These are phyloP conservation scores for Oryzias dopingdopingensis DNA, from an alignment of 2,797 vertebrate species.

Conservation along the genomic window DNA sequence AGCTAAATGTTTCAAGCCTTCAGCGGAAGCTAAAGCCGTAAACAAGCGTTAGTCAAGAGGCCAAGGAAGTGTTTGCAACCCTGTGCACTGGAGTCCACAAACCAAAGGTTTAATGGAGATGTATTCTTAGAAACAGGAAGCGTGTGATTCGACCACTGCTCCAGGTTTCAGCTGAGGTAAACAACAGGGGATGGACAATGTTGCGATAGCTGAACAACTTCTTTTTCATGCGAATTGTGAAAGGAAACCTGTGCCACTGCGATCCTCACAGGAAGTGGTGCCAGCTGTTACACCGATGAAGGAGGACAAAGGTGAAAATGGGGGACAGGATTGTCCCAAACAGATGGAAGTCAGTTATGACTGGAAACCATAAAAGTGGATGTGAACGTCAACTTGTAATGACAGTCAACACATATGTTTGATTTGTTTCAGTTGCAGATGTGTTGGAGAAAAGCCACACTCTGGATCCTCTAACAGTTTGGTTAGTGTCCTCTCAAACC, in stretches of 20 bases:
- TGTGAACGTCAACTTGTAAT: conserved; percentile 16
- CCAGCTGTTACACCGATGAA: background rate
- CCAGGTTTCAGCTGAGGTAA: conserved; percentile 54
- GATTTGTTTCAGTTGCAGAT: conserved; percentile 15
- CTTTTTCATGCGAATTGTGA: conserved; percentile 1
- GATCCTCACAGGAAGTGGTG: conserved; percentile 9
- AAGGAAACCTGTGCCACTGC: conserved; percentile 4
- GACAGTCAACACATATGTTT: conserved; percentile 20
- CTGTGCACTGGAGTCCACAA: conserved; percentile 37
- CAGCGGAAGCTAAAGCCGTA: conserved; percentile 53
- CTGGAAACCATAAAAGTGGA: conserved; percentile 15
- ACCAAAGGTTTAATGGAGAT: conserved; percentile 60
- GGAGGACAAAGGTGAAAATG: conserved; percentile 21
- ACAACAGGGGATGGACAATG: conserved; percentile 22
- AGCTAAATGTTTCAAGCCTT: conserved; percentile 33
- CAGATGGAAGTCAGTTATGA: conserved; percentile 11
- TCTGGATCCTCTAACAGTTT: conserved; percentile 22
- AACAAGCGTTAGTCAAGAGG: conserved; percentile 65
- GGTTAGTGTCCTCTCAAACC: background rate
- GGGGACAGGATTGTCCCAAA: conserved; percentile 13
- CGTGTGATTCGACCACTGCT: conserved; percentile 39
- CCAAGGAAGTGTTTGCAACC: conserved; percentile 62
- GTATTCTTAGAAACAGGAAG: conserved; percentile 78
- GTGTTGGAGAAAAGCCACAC: conserved; percentile 3
- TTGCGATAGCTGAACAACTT: conserved; percentile 28